Percentiles rank a stretch among this genome's conserved stretches.
phyloP scores from a whole-genome alignment of 2,888 invertebrate genomes.

The Dryobotodes eremita region DNA sequence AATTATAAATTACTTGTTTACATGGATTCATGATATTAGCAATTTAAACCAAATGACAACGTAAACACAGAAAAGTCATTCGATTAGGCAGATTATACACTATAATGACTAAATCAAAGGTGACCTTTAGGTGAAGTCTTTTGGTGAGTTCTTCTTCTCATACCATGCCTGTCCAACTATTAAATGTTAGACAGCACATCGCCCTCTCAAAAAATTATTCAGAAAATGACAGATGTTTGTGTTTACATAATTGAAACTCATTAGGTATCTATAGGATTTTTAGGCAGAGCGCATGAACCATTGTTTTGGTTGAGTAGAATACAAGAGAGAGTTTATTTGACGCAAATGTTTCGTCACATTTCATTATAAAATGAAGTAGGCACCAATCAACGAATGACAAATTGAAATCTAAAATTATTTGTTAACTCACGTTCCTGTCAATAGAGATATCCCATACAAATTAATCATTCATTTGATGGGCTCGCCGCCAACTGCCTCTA shows the following conservation, averaged over 20 bases:
- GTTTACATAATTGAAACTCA: background rate
- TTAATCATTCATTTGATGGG: conserved; percentile 55
- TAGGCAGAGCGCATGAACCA: conserved; percentile 58
- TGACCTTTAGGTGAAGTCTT: background rate
- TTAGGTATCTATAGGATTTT: background rate
- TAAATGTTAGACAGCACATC: conserved; percentile 1
- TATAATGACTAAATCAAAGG: background rate
- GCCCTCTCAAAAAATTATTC: background rate
- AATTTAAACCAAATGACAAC: conserved; percentile 9
- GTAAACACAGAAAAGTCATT: conserved; percentile 9
- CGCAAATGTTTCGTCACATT: conserved; percentile 60
- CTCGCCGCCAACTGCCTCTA: conserved; percentile 7
- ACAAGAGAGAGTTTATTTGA: conserved; percentile 70
- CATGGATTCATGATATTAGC: conserved; percentile 5
- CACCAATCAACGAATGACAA: conserved; percentile 63
- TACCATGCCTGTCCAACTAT: background rate
- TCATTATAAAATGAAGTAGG: conserved; percentile 60
- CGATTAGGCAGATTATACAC: background rate
- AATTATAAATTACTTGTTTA: no score
- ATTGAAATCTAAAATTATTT: conserved; percentile 63
- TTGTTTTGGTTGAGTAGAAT: conserved; percentile 64
- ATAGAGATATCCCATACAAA: conserved; percentile 59
- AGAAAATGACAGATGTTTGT: background rate
- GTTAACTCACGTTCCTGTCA: conserved; percentile 51
- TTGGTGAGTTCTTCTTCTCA: background rate